These are phyloP conservation scores for Tetramorium bicarinatum DNA, from an alignment of 2,888 invertebrate genomes.

Conservation along the genomic window DNA sequence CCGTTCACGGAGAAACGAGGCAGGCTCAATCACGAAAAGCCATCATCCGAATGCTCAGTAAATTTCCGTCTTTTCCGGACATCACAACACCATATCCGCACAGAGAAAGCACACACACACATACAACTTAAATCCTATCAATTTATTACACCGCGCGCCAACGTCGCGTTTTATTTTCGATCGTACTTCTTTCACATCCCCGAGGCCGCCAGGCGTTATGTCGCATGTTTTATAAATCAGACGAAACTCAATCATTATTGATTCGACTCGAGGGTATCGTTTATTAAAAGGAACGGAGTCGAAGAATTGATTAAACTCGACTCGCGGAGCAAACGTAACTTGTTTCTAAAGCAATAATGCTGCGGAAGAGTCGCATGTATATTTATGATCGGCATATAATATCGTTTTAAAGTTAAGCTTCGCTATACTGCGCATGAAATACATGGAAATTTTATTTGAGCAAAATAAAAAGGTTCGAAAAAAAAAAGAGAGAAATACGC, in stretches of 20 bases:
- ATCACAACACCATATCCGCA: neutral
- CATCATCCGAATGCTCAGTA: conserved; percentile 93
- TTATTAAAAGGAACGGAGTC: neutral
- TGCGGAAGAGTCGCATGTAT: neutral
- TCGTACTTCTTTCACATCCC: neutral
- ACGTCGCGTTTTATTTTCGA: neutral
- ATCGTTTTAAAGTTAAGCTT: neutral
- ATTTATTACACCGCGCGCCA: neutral
- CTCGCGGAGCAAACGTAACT: neutral
- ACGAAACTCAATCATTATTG: neutral
- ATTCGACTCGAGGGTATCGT: neutral
- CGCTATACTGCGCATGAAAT: neutral
- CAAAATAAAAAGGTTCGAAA: neutral
- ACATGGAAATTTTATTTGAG: neutral
- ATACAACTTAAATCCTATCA: neutral
- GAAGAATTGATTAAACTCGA: neutral
- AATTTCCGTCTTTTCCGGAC: conserved; percentile 78
- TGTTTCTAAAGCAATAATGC: neutral
- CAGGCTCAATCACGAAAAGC: conserved; percentile 91
- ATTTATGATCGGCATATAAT: neutral
- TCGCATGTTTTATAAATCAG: conserved; percentile 4
- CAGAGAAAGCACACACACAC: neutral
- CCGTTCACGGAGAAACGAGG: conserved; percentile 91
- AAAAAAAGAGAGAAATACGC: neutral
- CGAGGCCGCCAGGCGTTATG: neutral